Evolutionary conservation across 2,113 vertebrate genomes (phyloP).

Genomic region (Bubo scandiacus): DNA sequence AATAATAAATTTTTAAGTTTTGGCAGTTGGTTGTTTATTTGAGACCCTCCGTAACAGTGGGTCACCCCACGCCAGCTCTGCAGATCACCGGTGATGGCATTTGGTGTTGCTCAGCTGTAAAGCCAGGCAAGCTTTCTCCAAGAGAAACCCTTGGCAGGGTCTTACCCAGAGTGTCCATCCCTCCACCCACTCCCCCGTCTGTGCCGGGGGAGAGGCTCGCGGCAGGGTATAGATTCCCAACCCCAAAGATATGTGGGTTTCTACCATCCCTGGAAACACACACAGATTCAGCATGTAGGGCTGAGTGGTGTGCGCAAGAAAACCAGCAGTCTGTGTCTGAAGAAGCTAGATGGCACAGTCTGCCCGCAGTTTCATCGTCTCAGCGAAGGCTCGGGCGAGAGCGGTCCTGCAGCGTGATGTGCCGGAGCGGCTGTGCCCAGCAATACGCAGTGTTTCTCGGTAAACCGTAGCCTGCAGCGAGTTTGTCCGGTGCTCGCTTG

Average conservation of each 20-base stretch:
- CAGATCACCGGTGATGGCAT: not conserved
- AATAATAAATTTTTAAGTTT: too few species aligned
- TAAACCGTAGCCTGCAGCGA: not conserved
- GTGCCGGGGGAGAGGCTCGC: not conserved
- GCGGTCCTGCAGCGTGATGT: not conserved
- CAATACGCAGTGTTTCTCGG: not conserved
- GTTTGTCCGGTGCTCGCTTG: not conserved
- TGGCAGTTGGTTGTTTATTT: too few species aligned
- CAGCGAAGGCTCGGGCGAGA: not conserved
- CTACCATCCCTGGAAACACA: accelerated
- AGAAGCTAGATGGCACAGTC: slow-evolving; percentile 69
- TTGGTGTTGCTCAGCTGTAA: not conserved
- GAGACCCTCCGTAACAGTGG: too few species aligned
- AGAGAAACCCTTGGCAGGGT: not conserved
- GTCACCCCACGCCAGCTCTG: not conserved
- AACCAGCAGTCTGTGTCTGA: not conserved
- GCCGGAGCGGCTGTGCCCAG: not conserved
- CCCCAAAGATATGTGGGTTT: accelerated
- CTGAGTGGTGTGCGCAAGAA: too few species aligned
- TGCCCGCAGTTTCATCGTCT: not conserved
- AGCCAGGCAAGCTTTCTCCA: not conserved
- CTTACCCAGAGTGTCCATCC: not conserved
- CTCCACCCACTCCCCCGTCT: accelerated
- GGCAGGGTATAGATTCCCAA: accelerated
- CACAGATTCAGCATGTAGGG: accelerated